Evolutionary conservation across 1,140 invertebrate genomes (phyloP).

Genomic region (Caenorhabditis tropicalis): DNA sequence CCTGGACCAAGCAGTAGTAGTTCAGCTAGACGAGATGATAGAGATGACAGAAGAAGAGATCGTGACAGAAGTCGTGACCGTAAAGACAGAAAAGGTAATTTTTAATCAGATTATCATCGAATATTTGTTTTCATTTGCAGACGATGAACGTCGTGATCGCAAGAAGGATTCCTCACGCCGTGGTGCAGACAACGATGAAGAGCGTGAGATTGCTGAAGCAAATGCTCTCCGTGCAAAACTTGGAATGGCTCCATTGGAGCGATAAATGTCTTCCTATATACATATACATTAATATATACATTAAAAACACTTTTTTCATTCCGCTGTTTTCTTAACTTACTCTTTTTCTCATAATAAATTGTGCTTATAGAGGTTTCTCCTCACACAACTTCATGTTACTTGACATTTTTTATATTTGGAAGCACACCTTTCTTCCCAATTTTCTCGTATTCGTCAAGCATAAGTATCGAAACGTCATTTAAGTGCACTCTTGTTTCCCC

Average conservation of each 20-base stretch:
- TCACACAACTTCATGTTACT: not conserved
- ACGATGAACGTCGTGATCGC: not conserved
- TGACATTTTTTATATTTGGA: not conserved
- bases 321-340: not conserved
- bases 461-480: conserved; percentile 10
- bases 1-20: not conserved
- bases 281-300: too few relatives aligned
- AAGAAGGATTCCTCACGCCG: conserved; percentile 4
- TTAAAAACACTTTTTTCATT: not conserved
- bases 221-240: conserved; percentile 76
- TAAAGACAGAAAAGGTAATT: conserved; percentile 41
- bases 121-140: not conserved
- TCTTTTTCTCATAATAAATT: not conserved
- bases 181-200: conserved; percentile 59
- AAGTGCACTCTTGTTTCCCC: conserved; percentile 16
- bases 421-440: not conserved
- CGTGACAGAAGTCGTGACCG: conserved; percentile 54
- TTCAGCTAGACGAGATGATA: conserved; percentile 19
- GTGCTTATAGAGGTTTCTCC: not conserved
- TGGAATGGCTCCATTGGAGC: conserved; percentile 74
- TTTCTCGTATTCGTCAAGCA: not conserved
- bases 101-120: too few relatives aligned
- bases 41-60: conserved; percentile 51
- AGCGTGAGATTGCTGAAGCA: conserved; percentile 74
- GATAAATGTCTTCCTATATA: conserved; percentile 51